These are phyloP conservation scores for Drosophila varians DNA, from an alignment of 1,140 invertebrate genomes.

Conservation along the genomic window DNA sequence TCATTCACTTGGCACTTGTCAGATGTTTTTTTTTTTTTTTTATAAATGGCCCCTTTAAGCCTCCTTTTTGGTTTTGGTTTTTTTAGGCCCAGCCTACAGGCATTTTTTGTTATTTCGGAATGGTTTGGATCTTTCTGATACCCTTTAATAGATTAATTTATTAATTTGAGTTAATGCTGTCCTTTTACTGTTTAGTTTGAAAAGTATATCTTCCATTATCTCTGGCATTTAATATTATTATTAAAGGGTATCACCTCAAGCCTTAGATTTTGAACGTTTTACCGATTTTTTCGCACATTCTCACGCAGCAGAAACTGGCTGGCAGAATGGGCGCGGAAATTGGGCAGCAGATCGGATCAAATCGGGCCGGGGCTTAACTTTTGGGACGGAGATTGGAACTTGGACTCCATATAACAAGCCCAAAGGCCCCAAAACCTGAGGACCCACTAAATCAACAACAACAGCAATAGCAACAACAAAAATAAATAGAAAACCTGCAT, in stretches of 20 bases:
- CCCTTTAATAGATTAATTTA: background rate
- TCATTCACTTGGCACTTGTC: slow-evolving; percentile 39
- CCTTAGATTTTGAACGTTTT: background rate
- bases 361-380: background rate
- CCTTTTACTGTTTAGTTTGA: too few relatives aligned
- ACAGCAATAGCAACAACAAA: background rate
- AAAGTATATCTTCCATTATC: background rate
- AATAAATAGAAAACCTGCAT: slow-evolving; percentile 1
- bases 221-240: too few relatives aligned
- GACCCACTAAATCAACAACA: slow-evolving; percentile 1
- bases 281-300: background rate
- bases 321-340: slow-evolving; percentile 69
- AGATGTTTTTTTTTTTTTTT: slow-evolving; percentile 32
- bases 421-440: slow-evolving; percentile 1
- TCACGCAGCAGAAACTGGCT: background rate
- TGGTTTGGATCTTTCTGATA: background rate
- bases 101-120: background rate
- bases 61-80: slow-evolving; percentile 20
- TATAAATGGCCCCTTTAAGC: slow-evolving; percentile 46
- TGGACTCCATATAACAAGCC: background rate
- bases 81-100: slow-evolving; percentile 30
- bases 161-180: too few relatives aligned
- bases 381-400: slow-evolving; percentile 5
- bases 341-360: slow-evolving; percentile 44
- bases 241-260: background rate